Percentiles rank a stretch among this genome's conserved stretches.
These are phyloP conservation scores for Styela plicata DNA, from an alignment of 23 tunicate species.

Conservation along the genomic window DNA sequence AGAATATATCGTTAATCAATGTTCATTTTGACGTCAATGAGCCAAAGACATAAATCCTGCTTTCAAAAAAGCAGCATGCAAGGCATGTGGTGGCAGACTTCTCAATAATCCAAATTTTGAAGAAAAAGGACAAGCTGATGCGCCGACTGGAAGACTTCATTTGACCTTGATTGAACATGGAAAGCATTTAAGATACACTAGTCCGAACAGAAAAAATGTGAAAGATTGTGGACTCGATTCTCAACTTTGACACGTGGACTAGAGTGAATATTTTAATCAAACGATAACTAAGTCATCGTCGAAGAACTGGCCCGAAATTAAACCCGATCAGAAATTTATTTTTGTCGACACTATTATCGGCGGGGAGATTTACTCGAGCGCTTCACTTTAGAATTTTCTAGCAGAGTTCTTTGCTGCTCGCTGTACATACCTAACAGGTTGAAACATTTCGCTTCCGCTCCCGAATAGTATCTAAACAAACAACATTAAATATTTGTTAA, in stretches of 20 bases:
- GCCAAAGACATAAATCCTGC: neutral
- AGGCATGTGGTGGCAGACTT: neutral
- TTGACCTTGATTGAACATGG: neutral
- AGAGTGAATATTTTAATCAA: too few relatives aligned
- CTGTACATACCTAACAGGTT: too few relatives aligned
- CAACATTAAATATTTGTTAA: too few relatives aligned
- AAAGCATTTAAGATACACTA: neutral
- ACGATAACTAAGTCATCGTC: too few relatives aligned
- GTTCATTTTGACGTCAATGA: constrained; percentile 1
- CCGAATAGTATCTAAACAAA: too few relatives aligned
- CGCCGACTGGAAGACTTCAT: constrained; percentile 20
- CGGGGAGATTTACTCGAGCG: too few relatives aligned
- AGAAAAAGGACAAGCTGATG: constrained; percentile 17
- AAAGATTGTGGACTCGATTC: neutral
- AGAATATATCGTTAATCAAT: neutral
- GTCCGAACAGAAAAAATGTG: neutral
- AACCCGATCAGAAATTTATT: too few relatives aligned
- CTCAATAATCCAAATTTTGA: neutral
- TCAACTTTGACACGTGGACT: neutral
- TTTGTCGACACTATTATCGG: too few relatives aligned
- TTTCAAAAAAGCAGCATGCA: neutral
- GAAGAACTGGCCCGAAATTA: too few relatives aligned
- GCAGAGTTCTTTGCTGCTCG: too few relatives aligned
- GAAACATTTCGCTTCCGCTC: too few relatives aligned
- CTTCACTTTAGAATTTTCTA: too few relatives aligned